Percentiles rank a stretch among this genome's conserved stretches.
These are phyloP conservation scores for Drosophila ohnishii DNA, from an alignment of 1,140 invertebrate species.

Conservation along the genomic window DNA sequence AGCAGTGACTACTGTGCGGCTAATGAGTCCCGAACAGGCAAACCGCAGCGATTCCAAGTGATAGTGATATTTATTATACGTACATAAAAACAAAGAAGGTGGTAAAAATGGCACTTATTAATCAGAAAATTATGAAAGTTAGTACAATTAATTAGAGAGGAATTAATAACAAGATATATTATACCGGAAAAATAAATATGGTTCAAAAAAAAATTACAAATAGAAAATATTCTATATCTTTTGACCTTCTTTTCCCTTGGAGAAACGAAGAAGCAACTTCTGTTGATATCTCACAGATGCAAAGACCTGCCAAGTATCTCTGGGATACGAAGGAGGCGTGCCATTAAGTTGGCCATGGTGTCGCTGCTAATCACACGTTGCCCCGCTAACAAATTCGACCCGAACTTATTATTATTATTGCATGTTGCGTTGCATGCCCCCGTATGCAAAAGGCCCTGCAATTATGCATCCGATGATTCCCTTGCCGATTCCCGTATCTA, in stretches of 20 bases:
- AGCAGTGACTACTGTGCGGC: constrained; percentile 51
- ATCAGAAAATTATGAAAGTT: not conserved
- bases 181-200: not conserved
- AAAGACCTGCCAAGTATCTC: not conserved
- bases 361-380: constrained; percentile 69
- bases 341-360: constrained; percentile 57
- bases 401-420: constrained; percentile 64
- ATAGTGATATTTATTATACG: constrained; percentile 5
- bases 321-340: constrained; percentile 18
- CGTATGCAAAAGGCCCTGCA: constrained; percentile 63
- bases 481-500: constrained; percentile 51
- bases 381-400: constrained; percentile 47
- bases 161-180: not conserved
- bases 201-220: too few relatives aligned
- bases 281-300: constrained; percentile 20
- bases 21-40: constrained; percentile 50
- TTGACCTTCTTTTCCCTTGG: not conserved
- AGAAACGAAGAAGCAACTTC: not conserved
- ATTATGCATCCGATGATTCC: constrained; percentile 51
- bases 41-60: constrained; percentile 27
- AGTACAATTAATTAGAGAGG: not conserved
- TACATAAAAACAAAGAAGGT: not conserved
- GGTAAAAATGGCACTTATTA: constrained; percentile 1
- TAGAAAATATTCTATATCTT: not conserved
- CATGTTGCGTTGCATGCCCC: constrained; percentile 21